Evolutionary conservation across 2,888 invertebrate genomes (phyloP).

Genomic region (Dolichopus griseipennis): DNA sequence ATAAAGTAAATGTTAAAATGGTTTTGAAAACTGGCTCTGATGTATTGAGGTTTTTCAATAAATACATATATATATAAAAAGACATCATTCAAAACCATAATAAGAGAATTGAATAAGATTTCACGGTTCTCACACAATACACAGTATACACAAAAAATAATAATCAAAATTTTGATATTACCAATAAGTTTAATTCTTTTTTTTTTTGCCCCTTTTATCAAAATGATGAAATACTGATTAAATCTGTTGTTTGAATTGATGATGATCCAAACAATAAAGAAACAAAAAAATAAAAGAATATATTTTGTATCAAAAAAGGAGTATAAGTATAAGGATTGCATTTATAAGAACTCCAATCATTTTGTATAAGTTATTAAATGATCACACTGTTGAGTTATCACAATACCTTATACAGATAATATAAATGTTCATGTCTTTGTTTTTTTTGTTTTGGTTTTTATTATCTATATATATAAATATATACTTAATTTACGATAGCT

Average conservation of each 20-base stretch:
- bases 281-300: background rate
- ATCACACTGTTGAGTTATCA: background rate
- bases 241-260: background rate
- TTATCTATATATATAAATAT: no score
- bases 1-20: no score
- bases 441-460: no score
- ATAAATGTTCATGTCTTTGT: background rate
- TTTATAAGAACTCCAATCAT: background rate
- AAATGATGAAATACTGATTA: background rate
- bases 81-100: background rate
- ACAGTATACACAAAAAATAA: background rate
- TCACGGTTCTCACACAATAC: background rate
- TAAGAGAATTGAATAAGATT: background rate
- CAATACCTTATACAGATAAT: background rate
- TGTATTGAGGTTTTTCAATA: no score
- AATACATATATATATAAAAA: background rate
- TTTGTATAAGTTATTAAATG: constrained; percentile 2
- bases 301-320: background rate
- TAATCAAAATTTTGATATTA: background rate
- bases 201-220: no score
- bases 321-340: no score
- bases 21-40: no score
- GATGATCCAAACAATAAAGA: background rate
- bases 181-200: no score
- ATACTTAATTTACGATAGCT: background rate